phyloP scores from a whole-genome alignment of 2,113 vertebrate species.

The Danionella cerebrum region DNA sequence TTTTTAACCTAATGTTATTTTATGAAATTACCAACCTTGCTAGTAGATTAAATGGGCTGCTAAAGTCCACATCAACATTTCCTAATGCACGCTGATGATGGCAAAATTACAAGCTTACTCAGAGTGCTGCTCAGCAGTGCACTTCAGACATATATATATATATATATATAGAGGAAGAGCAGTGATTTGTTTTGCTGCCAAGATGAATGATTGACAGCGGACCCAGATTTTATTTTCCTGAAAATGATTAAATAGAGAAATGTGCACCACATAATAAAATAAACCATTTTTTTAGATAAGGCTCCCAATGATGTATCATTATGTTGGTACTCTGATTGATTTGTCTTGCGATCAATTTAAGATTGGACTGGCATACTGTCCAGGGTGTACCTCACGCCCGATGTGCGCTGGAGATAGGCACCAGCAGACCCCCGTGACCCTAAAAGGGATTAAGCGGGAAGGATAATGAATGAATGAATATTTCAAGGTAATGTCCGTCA shows the following conservation, averaged over 20 bases:
- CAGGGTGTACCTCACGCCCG: no score
- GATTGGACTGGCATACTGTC: no score
- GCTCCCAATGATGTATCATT: no score
- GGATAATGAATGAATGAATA: no score
- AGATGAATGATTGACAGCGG: neutral
- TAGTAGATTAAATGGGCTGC: neutral
- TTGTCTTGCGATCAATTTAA: no score
- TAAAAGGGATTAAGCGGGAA: no score
- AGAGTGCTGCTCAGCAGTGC: neutral
- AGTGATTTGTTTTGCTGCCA: neutral
- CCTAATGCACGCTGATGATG: neutral
- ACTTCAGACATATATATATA: neutral
- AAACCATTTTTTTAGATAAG: neutral
- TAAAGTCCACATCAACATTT: neutral
- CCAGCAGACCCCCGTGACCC: no score
- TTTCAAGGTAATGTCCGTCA: no score
- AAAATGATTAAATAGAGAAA: neutral
- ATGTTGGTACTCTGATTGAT: no score
- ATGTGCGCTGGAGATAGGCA: no score
- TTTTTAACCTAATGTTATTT: neutral
- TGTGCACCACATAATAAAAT: neutral
- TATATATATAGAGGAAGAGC: neutral
- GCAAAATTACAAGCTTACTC: neutral
- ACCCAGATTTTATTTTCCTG: neutral
- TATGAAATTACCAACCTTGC: neutral